Percentiles rank a stretch among this genome's conserved stretches.
Conservation (phyloP, 2,113 vertebrate genomes). For the Rhadina sibilatrix region DNA sequence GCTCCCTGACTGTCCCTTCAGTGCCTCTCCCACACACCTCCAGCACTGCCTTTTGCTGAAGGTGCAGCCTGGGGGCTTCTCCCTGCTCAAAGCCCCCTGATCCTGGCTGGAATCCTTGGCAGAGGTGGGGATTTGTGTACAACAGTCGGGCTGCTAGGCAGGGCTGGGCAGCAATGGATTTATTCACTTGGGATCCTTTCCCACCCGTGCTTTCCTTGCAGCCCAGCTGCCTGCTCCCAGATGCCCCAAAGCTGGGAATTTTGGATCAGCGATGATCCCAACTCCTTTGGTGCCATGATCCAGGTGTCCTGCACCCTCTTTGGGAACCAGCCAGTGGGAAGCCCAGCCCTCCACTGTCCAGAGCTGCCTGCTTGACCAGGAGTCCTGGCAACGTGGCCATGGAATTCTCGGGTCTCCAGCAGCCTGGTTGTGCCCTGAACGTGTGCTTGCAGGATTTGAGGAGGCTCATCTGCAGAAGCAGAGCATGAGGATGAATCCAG, state of each 20-base stretch:
- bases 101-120: background rate
- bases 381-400: background rate
- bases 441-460: background rate
- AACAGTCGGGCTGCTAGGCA: background rate
- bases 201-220: background rate
- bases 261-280: background rate
- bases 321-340: background rate
- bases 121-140: background rate
- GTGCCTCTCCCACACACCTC: background rate
- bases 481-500: background rate
- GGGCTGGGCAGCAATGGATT: conserved; percentile 21
- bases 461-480: background rate
- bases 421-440: background rate
- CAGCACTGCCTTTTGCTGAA: background rate
- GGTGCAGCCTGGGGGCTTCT: accelerated
- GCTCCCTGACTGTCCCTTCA: background rate
- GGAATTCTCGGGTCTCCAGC: background rate
- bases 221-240: conserved; percentile 8
- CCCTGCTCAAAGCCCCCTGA: background rate
- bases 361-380: background rate
- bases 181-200: conserved; percentile 11
- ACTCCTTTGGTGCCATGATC: background rate
- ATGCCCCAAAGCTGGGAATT: background rate
- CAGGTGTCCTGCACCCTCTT: background rate
- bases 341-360: background rate